Evolutionary conservation across 1,140 invertebrate species (phyloP).

Genomic region (Drosophila azteca): DNA sequence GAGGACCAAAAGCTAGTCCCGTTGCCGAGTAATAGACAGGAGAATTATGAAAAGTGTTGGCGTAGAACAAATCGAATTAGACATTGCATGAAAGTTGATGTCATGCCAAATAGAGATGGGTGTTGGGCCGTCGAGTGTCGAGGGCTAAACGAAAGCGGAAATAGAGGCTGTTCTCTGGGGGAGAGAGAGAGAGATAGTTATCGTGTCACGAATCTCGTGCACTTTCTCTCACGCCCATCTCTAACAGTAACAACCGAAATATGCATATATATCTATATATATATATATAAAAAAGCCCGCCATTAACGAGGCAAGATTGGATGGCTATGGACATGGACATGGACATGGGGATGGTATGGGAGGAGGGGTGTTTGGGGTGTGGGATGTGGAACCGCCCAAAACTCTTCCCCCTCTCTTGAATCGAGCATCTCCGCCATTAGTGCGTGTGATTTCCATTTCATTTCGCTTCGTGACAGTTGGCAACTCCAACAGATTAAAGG

Average conservation of each 20-base stretch:
- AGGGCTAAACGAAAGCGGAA: constrained; percentile 1
- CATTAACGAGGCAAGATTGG: constrained; percentile 25
- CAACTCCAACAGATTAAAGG: constrained; percentile 83
- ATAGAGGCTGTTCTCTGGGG: not conserved
- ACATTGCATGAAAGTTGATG: constrained; percentile 68
- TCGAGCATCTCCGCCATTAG: constrained; percentile 62
- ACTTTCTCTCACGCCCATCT: not conserved
- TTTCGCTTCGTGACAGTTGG: constrained; percentile 82
- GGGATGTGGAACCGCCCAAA: not conserved
- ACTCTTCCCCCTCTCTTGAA: not conserved
- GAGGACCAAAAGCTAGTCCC: constrained; percentile 27
- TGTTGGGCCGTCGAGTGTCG: not conserved
- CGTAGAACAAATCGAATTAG: constrained; percentile 82
- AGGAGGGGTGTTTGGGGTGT: not conserved
- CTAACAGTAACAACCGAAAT: constrained; percentile 13
- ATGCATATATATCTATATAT: not conserved
- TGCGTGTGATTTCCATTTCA: constrained; percentile 83
- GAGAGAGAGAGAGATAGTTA: no score
- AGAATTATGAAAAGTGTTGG: constrained; percentile 80
- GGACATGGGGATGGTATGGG: no score
- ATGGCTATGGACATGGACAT: not conserved
- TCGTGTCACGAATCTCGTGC: no score
- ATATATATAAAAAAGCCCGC: constrained; percentile 17
- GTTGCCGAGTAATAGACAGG: constrained; percentile 64
- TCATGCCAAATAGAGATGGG: constrained; percentile 36